Conservation (phyloP, 2,113 vertebrate genomes). For the Progne subis region DNA sequence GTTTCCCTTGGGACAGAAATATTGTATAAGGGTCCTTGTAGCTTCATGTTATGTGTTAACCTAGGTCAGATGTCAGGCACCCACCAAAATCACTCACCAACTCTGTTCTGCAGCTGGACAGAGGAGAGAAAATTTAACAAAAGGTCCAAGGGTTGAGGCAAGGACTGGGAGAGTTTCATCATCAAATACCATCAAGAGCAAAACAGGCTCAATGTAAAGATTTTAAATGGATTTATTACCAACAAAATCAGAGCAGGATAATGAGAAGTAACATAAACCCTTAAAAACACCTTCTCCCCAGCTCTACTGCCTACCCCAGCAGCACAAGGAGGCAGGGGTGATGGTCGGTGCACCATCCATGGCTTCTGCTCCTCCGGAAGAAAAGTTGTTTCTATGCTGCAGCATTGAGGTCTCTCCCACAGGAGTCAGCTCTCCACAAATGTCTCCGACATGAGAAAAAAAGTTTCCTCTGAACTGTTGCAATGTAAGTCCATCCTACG, state of each 20-base stretch:
- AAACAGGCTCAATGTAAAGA: background rate
- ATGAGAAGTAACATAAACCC: background rate
- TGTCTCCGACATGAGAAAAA: background rate
- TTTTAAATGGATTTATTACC: background rate
- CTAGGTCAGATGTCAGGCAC: background rate
- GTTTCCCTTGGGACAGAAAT: background rate
- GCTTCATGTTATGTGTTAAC: background rate
- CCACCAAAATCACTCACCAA: background rate
- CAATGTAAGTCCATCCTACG: background rate
- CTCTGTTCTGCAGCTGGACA: background rate
- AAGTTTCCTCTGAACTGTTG: background rate
- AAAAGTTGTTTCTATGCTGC: background rate
- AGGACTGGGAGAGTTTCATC: background rate
- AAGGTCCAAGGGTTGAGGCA: background rate
- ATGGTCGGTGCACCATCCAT: background rate
- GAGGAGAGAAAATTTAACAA: background rate
- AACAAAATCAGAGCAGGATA: background rate
- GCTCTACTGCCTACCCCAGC: too few species aligned
- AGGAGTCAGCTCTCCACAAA: background rate
- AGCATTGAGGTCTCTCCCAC: too few species aligned
- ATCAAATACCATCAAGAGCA: background rate
- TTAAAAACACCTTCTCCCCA: background rate
- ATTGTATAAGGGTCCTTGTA: background rate
- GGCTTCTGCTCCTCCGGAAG: background rate
- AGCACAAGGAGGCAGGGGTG: accelerated